Conservation (phyloP, 2,797 vertebrate genomes). For the Sebastes minor region DNA sequence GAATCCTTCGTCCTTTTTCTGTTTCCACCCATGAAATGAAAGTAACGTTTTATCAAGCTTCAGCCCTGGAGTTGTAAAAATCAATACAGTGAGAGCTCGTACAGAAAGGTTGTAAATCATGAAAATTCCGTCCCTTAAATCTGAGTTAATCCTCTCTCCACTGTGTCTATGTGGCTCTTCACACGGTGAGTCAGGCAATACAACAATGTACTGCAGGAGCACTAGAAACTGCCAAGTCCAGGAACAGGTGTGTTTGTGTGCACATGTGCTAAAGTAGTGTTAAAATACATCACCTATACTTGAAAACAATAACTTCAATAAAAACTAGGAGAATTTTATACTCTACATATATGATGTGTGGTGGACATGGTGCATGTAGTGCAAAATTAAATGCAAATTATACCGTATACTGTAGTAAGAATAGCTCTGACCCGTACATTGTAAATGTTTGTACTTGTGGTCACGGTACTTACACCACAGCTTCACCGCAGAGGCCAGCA, state of each 20-base stretch:
- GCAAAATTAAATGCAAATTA: neutral
- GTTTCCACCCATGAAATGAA: constrained; percentile 71
- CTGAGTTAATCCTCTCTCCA: constrained; percentile 40
- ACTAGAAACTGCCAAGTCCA: constrained; percentile 11
- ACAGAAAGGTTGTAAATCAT: constrained; percentile 68
- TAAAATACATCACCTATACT: neutral
- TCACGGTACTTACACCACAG: constrained; percentile 10
- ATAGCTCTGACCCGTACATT: constrained; percentile 9
- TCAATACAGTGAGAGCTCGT: constrained; percentile 70
- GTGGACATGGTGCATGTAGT: neutral
- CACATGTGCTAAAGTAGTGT: neutral
- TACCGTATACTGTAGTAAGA: neutral
- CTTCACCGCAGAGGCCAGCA: constrained; percentile 17
- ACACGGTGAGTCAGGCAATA: constrained; percentile 24
- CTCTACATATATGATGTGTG: neutral
- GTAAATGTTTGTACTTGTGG: constrained; percentile 11
- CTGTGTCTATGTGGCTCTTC: constrained; percentile 32
- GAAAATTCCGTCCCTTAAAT: constrained; percentile 68
- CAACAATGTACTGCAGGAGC: constrained; percentile 1
- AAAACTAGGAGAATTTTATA: neutral
- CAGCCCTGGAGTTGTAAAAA: constrained; percentile 61
- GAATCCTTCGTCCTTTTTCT: constrained; percentile 58
- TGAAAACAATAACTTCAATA: neutral
- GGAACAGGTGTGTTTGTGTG: neutral
- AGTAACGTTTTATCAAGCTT: constrained; percentile 76